Evolutionary conservation across 2,113 vertebrate species (phyloP).

Genomic region (Microtus oregoni): DNA sequence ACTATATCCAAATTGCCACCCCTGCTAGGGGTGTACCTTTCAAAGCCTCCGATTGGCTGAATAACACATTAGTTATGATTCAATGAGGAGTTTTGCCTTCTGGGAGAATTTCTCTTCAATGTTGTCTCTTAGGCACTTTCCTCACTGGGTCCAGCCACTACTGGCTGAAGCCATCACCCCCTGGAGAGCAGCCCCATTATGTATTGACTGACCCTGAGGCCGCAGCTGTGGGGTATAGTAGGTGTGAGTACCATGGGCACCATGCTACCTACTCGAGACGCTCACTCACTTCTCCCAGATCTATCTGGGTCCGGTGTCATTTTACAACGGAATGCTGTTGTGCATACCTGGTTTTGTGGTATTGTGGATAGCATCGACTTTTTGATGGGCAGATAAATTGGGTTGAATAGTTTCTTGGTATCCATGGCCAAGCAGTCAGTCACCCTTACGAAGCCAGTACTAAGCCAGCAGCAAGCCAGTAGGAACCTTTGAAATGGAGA

Average conservation of each 20-base stretch:
- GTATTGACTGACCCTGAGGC: neutral
- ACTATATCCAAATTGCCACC: neutral
- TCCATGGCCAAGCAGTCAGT: neutral
- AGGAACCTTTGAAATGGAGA: neutral
- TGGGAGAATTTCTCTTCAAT: neutral
- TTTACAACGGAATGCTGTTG: neutral
- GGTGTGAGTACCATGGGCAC: neutral
- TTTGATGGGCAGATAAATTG: neutral
- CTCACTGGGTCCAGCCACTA: neutral
- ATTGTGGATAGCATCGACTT: neutral
- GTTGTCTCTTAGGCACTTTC: neutral
- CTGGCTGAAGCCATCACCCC: neutral
- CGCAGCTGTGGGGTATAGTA: neutral
- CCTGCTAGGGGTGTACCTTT: neutral
- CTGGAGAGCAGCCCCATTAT: neutral
- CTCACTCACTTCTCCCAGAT: neutral
- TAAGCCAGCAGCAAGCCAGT: neutral
- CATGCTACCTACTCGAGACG: neutral
- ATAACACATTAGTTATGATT: neutral
- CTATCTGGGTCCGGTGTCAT: neutral
- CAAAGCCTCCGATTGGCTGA: neutral
- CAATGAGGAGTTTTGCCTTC: neutral
- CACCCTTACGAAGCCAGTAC: neutral
- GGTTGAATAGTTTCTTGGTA: neutral
- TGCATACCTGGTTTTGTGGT: neutral